Conservation (phyloP, 2,113 vertebrate genomes). For the Hippolais icterina region DNA sequence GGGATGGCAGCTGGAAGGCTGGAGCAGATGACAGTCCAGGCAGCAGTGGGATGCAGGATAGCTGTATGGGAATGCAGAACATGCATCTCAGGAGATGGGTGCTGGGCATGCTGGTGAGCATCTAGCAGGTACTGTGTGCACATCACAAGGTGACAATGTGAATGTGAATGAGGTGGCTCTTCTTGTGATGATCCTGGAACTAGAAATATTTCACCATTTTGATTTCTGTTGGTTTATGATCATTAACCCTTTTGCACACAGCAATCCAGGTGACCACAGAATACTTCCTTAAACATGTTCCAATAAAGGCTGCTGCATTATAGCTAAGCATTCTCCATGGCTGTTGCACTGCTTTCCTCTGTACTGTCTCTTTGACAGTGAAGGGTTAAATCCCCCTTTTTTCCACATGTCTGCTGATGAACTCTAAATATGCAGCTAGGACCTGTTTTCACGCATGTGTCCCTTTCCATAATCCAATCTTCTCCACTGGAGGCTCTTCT, state of each 20-base stretch:
- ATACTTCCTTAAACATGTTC: background rate
- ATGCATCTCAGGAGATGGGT: background rate
- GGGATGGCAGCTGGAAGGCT: background rate
- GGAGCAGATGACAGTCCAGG: background rate
- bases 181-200: background rate
- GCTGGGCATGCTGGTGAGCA: background rate
- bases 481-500: conserved; percentile 49
- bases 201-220: background rate
- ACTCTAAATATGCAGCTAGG: conserved; percentile 21
- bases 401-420: background rate
- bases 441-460: conserved; percentile 2
- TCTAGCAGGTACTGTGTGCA: background rate
- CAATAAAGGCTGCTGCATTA: background rate
- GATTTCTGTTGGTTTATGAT: background rate
- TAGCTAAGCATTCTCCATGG: background rate
- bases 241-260: background rate
- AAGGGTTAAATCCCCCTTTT: conserved; percentile 5
- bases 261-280: background rate
- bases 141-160: background rate
- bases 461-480: conserved; percentile 50
- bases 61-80: background rate
- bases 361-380: background rate
- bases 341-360: background rate
- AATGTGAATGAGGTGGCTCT: background rate
- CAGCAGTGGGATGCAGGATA: background rate